Base-by-base conservation (phyloP, 2,113 vertebrate genomes). In the Hypanus sabinus region DNA sequence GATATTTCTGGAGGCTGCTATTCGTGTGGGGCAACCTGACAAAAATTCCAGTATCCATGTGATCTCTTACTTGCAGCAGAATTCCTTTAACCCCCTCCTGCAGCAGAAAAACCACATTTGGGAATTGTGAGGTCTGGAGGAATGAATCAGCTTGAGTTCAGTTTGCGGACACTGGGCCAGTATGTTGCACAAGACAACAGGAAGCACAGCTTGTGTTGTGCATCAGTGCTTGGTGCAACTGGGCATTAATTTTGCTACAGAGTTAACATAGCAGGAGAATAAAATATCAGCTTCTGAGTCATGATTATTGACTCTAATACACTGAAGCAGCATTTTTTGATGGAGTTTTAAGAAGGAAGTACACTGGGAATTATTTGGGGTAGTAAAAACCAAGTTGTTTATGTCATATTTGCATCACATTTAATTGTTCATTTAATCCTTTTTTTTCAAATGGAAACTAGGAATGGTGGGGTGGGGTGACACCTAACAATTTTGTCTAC, bases 151-250 rank as follows among this genome's bases (percentile, higher is more conserved):
- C 76, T 79, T 79, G 76, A 10, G 36, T 79, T 36, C n/a, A 79
- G 2, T 79, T 36, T 79, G n/a, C 36, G n/a, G 12, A 36, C n/a
- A 12, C 12, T 16, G n/a, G 3, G n/a, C 2, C 76, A 36, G 76
- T 79, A 36, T 3, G 76, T 36, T 79, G 10, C 33, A 33, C 16
- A 79, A 79, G 36, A 36, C 76, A 79, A 33, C 76, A 79, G 76
- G 76, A 79, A 79, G 33, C n/a, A 79, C 16, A 79, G 76, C 76
- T 79, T 79, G n/a, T 79, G 76, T 36, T 79, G 76, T 79, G 76
- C n/a, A 20, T 36, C n/a, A 79, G 76, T 79, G 75, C 27, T 27
- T n/a, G 9, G 30, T n/a, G 7, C n/a, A 76, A 30, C 30, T 76
- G 75, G 75, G 30, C 30, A 76, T 30, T 27, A 36, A 12, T n/a